phyloP scores from a whole-genome alignment of 2,888 invertebrate species.

The Hedychridium roseum region DNA sequence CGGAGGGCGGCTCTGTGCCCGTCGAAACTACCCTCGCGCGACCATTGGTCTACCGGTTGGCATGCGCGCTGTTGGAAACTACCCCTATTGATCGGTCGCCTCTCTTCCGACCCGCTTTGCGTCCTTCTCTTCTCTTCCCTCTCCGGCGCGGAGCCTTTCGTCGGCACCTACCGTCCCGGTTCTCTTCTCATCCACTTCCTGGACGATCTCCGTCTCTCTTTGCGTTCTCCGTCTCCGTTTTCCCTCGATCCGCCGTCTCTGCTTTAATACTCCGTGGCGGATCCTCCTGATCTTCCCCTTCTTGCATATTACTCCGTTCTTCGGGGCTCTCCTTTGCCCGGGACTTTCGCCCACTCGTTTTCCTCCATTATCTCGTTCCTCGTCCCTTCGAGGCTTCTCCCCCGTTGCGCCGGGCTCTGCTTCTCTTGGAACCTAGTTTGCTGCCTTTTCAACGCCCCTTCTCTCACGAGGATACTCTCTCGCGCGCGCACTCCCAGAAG shows the following conservation, averaged over 20 bases:
- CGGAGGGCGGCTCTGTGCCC: conserved; percentile 43
- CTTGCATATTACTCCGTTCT: too few relatives aligned
- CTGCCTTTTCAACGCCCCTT: neutral
- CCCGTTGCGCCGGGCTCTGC: too few relatives aligned
- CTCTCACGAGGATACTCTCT: too few relatives aligned
- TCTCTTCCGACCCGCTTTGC: conserved; percentile 29
- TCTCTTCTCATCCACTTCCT: neutral
- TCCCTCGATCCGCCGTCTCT: neutral
- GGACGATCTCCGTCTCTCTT: conserved; percentile 11
- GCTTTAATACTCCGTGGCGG: too few relatives aligned
- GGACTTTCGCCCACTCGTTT: too few relatives aligned
- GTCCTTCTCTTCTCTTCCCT: conserved; percentile 11
- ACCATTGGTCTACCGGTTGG: conserved; percentile 49
- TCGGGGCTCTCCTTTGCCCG: neutral
- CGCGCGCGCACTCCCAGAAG: conserved; percentile 55
- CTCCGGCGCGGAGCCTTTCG: neutral
- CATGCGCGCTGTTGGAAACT: conserved; percentile 49
- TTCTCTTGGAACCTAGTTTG: too few relatives aligned
- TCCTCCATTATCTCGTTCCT: conserved; percentile 7
- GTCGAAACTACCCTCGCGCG: conserved; percentile 46
- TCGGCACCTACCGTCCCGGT: neutral
- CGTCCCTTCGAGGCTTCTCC: too few relatives aligned
- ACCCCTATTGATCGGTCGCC: conserved; percentile 55
- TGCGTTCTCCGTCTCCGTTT: conserved; percentile 4
- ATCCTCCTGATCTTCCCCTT: too few relatives aligned